Evolutionary conservation across 2,888 invertebrate genomes (phyloP).

Genomic region (Cheiracanthium punctorium): DNA sequence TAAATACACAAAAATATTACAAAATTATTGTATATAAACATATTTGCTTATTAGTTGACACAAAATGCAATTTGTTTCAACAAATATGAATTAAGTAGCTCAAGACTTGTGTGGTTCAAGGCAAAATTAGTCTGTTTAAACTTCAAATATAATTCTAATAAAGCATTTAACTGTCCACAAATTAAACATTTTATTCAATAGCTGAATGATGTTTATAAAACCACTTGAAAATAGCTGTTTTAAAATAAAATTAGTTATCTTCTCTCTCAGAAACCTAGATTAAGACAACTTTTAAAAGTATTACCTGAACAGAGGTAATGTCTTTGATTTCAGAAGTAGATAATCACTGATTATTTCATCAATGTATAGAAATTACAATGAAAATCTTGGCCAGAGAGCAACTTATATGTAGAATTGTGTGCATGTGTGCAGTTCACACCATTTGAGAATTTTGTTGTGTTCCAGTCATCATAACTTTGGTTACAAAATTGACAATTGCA

Average conservation of each 20-base stretch:
- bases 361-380: neutral
- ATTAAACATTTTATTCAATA: neutral
- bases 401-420: too few relatives aligned
- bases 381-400: neutral
- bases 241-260: constrained; percentile 60
- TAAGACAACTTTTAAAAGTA: constrained; percentile 36
- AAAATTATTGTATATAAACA: neutral
- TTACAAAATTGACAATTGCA: constrained; percentile 82
- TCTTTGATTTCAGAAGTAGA: neutral
- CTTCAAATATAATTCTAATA: neutral
- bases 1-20: constrained; percentile 25
- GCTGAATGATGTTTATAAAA: constrained; percentile 3
- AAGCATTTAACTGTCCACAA: neutral
- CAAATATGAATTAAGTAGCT: neutral
- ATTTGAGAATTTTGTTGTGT: constrained; percentile 50
- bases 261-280: neutral
- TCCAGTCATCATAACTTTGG: constrained; percentile 82
- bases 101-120: neutral
- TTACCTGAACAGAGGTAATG: constrained; percentile 40
- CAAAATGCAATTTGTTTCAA: neutral
- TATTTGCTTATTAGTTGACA: neutral
- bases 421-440: constrained; percentile 28
- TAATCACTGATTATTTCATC: too few relatives aligned
- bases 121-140: neutral
- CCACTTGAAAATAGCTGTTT: constrained; percentile 48